Evolutionary conservation across 2,797 vertebrate species (phyloP), one percentile per base, ranked within the genome.

Genomic region (Mastacembelus armatus): DNA sequence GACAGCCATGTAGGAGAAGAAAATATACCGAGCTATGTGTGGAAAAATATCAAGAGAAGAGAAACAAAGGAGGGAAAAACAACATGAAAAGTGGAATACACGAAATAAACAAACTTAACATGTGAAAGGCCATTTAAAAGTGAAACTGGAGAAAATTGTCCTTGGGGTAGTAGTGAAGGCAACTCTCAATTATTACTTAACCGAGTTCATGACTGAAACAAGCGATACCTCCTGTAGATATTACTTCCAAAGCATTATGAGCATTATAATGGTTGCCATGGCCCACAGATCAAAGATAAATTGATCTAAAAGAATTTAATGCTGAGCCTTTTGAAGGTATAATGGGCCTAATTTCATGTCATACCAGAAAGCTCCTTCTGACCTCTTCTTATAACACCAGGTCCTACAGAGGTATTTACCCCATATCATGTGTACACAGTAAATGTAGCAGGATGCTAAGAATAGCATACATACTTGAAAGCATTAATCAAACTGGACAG

Each of bases 21-120:
- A 40, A 80, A 85, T 74, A 69, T 63, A 59, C 18, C 38, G 66
- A 52, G 54, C 73, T 83, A 75, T 86, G 78, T 78, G 70, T 64
- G 7, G 70, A 69, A 64, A 56, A 68, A 66, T n/a, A 63, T 56
- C 70, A 57, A 63, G 15, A 69, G 18, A 77, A 18, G 26, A 11
- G 4, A 72, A 36, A 44, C 55, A 24, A 59, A 24, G 44, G 40
- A 69, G 27, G 33, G 22, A 48, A 19, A 36, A 21, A 48, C 33
- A 59, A 71, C 30, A 24, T 33, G 16, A 65, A 16, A 40, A 30
- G 43, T 32, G 10, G 43, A 65, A 26, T 12, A 18, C 26, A 62
- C 30, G 7, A 45, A 59, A 42, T 52, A 24, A 19, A 16, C 44
- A 8, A 45, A 64, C 10, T 15, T 47, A 30, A 51, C 2, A n/a